Evolutionary conservation across 23 tunicate species (phyloP), one percentile per base, ranked within the genome.

Genomic region (Halocynthia roretzi): DNA sequence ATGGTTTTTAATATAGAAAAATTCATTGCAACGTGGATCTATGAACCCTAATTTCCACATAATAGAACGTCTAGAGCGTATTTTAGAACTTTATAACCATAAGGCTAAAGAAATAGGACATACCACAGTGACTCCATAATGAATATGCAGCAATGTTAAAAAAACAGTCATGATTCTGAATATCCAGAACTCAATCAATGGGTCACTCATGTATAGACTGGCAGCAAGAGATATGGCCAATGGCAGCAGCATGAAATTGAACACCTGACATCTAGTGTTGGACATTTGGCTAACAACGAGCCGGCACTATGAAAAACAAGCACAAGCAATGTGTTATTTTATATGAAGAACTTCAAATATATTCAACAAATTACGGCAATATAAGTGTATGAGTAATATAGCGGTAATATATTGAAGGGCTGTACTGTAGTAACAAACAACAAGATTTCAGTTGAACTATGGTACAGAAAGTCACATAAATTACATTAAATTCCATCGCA

Each of bases 281-380:
- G 99, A 96, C 99, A 96, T 96, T 74, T 96, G 99, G 52, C 87
- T 77, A 11, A 96, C 99, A 10, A 96, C 83, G 14, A 96, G 70
- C 22, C 99, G 93, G 56, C 94, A 83, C 99, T 96, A 72, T 7
- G 77, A 71, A 66, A 15, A 53, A 49, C 14, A 10, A 71, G 49
- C 19, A 40, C 49, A 71, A 56, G 5, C 20, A 2, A 67, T 21
- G 2, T 11, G 23, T 67, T n/a, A 67, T 12, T 67, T 17, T 50
- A 14, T 67, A 22, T 10, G 21, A 10, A 19, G 14, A 10, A 80
- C 48, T 67, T n/a, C 71, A 11, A 19, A 23, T 67, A 67, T 31
- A 31, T 31, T 31, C 44, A 31, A 4, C 44, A 31, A 31, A 31
- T 1, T 31, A 31, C 44, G 4, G 44, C 44, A 31, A 31, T 31